Percentiles rank a stretch among this genome's conserved stretches.
phyloP scores from a whole-genome alignment of 2,113 vertebrate genomes.

The Bolborhynchus lineola region DNA sequence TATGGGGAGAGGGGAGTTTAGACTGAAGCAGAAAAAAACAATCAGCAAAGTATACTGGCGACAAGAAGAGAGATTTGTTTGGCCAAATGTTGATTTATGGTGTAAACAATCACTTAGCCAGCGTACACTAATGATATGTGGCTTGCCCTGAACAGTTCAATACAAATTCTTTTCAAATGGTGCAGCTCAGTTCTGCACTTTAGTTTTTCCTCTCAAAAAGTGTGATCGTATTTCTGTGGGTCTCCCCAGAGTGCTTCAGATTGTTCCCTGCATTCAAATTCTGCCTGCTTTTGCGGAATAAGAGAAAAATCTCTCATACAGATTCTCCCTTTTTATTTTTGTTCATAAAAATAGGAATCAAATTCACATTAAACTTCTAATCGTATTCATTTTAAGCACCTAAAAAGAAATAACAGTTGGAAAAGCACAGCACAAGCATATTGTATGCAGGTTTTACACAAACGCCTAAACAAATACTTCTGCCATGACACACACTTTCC shows the following conservation, averaged over 20 bases:
- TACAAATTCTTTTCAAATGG: background rate
- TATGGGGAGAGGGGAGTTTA: background rate
- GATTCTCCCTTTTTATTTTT: background rate
- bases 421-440: background rate
- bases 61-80: background rate
- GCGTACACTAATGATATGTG: background rate
- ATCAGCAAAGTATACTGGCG: background rate
- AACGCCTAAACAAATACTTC: constrained; percentile 32
- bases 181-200: background rate
- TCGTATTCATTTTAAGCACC: background rate
- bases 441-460: constrained; percentile 22
- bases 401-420: background rate
- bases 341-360: background rate
- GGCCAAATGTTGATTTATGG: background rate
- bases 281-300: background rate
- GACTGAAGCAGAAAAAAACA: background rate
- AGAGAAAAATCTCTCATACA: background rate
- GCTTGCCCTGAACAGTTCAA: background rate
- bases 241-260: background rate
- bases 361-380: background rate
- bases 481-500: constrained; percentile 43
- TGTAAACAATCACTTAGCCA: background rate
- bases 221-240: background rate
- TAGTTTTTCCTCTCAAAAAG: background rate
- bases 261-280: background rate